Base-by-base conservation (phyloP, 1,140 invertebrate genomes). In the Neodiprion pinetum region DNA sequence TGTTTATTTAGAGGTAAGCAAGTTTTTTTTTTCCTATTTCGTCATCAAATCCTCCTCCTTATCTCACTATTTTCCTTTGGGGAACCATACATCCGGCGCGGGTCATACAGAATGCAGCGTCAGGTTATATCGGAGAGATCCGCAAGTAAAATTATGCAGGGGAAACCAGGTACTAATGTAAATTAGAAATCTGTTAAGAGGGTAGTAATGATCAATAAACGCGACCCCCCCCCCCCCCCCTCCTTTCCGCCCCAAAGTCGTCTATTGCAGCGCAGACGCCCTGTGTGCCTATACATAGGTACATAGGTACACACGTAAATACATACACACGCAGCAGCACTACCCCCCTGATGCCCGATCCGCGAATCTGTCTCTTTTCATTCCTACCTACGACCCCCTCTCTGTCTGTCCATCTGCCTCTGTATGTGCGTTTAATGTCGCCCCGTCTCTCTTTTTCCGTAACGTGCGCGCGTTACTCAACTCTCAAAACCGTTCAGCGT, bases 111-210 rank as follows among this genome's bases (percentile, higher is more conserved):
- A 40, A 40, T 40, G 28, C 28, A 40, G 28, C 28, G 28, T 40
- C 28, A 40, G 28, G 2, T 40, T 40, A 40, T 2, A 4, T 40
- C 28, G 28, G 28, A 2, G 5, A 61, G 53, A 61, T 9, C 53
- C 53, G 11, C 11, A 61, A 61, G 53, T 61, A 61, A 17, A 61
- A 61, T 61, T 61, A 61, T 61, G 53, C 53, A 8, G 53, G 53
- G 11, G 53, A 61, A 61, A 61, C 53, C 11, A 69, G 21, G 77
- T 82, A 82, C 80, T 82, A 82, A 86, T 87, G 83, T 76, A 85
- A 88, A 87, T 88, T 84, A 86, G 80, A 86, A 85, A 87, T 87
- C 84, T 83, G 82, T 87, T 86, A 86, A 88, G 80, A 88, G 83
- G 82, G 28, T 40, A 40, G 86, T 88, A 87, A 89, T 88, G 85